These are phyloP conservation scores for Chitala chitala DNA, from an alignment of 2,113 vertebrate genomes.

Conservation along the genomic window DNA sequence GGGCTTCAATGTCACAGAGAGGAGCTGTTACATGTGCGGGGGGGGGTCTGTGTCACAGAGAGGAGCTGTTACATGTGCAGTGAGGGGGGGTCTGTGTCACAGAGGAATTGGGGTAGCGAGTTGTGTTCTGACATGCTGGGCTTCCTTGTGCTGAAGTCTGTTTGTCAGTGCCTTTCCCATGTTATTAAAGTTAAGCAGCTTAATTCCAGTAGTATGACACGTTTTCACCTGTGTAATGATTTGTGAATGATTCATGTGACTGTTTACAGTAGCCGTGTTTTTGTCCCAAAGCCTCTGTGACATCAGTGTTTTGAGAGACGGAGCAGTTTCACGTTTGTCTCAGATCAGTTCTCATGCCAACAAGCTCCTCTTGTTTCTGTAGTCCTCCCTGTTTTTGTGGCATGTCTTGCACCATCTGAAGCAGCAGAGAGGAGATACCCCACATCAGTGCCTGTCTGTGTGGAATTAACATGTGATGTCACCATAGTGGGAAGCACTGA, in stretches of 20 bases:
- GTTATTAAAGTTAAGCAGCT: background rate
- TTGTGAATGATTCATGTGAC: slow-evolving; percentile 4
- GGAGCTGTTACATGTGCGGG: background rate
- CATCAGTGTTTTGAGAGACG: slow-evolving; percentile 14
- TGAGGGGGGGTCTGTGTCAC: background rate
- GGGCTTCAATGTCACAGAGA: background rate
- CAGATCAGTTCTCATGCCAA: background rate
- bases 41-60: background rate
- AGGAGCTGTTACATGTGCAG: background rate
- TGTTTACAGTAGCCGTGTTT: slow-evolving; percentile 11
- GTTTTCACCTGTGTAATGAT: background rate
- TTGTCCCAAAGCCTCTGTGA: background rate
- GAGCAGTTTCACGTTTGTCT: slow-evolving; percentile 4
- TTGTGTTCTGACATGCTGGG: background rate
- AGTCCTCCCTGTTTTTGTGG: background rate
- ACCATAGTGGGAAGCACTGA: slow-evolving; percentile 1
- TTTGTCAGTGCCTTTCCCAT: background rate
- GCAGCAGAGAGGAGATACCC: slow-evolving; percentile 18
- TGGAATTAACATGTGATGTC: background rate
- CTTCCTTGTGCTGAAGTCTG: background rate
- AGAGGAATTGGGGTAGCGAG: background rate
- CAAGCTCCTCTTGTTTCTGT: background rate
- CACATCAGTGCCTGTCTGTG: background rate
- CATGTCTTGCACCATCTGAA: background rate
- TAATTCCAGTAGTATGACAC: background rate